These are phyloP conservation scores for Acropora tenuis DNA, from an alignment of 64 coral and sea anemone species.

Conservation along the genomic window DNA sequence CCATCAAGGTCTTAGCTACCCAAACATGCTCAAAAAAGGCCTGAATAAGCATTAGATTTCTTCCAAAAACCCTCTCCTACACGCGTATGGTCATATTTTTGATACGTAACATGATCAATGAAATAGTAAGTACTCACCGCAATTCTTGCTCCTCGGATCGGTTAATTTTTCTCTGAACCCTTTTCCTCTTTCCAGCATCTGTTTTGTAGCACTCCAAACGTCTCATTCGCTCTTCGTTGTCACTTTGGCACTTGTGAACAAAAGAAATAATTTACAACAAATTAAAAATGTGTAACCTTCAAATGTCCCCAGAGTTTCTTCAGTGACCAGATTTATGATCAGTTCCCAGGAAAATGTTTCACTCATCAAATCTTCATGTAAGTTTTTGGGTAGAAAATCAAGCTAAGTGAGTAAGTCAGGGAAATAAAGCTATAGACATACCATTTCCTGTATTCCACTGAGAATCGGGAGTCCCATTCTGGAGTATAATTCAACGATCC, in stretches of 20 bases:
- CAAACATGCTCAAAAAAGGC: no score
- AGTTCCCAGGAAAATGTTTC: no score
- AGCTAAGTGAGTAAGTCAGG: no score
- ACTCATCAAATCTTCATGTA: neutral
- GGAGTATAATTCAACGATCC: constrained; percentile 4
- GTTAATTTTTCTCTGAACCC: constrained; percentile 22
- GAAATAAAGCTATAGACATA: neutral
- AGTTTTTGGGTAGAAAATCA: neutral
- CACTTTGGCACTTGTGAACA: neutral
- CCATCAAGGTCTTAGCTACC: no score
- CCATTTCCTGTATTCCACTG: neutral
- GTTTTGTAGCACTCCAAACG: neutral
- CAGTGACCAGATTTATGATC: no score
- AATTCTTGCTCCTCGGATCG: neutral
- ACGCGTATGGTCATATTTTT: neutral
- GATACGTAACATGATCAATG: neutral
- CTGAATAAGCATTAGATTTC: no score
- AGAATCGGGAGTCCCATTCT: neutral
- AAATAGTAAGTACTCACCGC: neutral
- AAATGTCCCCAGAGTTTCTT: no score
- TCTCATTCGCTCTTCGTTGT: constrained; percentile 10
- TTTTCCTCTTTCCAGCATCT: neutral
- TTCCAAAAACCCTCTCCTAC: neutral
- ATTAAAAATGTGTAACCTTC: neutral
- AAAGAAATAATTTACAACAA: neutral